Conservation (phyloP, 1,140 invertebrate species). For the Daktulosphaira vitifoliae region DNA sequence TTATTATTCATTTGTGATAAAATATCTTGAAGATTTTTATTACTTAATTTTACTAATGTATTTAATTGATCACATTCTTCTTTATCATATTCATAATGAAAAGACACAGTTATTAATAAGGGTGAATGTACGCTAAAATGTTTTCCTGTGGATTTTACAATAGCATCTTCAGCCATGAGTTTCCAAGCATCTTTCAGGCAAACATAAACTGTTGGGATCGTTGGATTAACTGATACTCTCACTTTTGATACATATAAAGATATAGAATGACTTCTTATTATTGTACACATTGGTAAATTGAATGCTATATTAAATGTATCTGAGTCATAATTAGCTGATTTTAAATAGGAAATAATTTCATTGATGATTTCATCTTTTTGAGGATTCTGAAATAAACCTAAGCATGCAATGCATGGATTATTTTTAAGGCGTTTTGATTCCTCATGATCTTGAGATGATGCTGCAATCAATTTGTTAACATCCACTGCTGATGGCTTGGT, state of each 20-base stretch:
- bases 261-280: conserved; percentile 46
- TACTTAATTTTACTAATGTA: conserved; percentile 54
- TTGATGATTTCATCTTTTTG: conserved; percentile 45
- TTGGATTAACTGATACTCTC: conserved; percentile 38
- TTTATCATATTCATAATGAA: conserved; percentile 47
- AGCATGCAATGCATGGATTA: conserved; percentile 50
- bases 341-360: conserved; percentile 42
- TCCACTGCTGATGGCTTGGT: not conserved
- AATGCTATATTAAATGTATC: conserved; percentile 47
- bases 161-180: conserved; percentile 46
- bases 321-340: conserved; percentile 44
- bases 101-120: conserved; percentile 49
- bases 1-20: conserved; percentile 10
- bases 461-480: conserved; percentile 14
- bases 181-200: conserved; percentile 60
- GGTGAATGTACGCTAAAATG: conserved; percentile 46
- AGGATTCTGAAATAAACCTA: conserved; percentile 53
- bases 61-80: conserved; percentile 50
- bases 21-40: conserved; percentile 43
- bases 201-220: conserved; percentile 35
- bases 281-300: conserved; percentile 46
- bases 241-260: conserved; percentile 43
- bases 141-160: conserved; percentile 45
- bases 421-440: conserved; percentile 42
- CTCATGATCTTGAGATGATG: conserved; percentile 14